Base-by-base conservation (phyloP, 2,113 vertebrate genomes). In the Onychorhynchus coronatus region DNA sequence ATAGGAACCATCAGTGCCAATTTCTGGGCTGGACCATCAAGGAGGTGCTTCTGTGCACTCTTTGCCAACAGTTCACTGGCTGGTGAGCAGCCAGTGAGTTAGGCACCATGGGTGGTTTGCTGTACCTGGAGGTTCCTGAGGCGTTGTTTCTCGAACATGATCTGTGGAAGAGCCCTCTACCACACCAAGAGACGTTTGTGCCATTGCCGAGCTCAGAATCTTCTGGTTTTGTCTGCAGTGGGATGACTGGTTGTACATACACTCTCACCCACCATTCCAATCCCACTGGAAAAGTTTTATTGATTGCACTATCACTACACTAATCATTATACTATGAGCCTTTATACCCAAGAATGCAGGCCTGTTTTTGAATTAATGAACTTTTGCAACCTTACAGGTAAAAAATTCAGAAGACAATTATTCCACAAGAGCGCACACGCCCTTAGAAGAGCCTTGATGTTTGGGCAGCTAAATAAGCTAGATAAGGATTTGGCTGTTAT, bases 61-160 rank as follows among this genome's bases (percentile, higher is more conserved):
- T 11, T 25, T 79, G 21, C 28, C 31, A 55, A 4, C 55, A 55
- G 31, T 37, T 49, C 63, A 35, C 10, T 7, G 24, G 17, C n/a
- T n/a, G n/a, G 44, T 52, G 27, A 58, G 4, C 33, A 42, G 7
- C 59, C 39, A 42, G 11, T 3, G 44, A 68, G 8, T 46, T 28
- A 47, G 49, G 6, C 0, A 2, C 11, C 70, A 12, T 6, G 25
- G 44, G 22, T 0, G 1, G 3, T 42, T 82, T 77, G 14, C 7
- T 52, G 17, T 5, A 2, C 30, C 33, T 78, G 12, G 4, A 59
- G 14, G 30, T 61, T 85, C n/a, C 42, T 88, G 19, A 14, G 11
- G 3, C 31, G 1, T 13, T 80, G 3, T 35, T 6, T 72, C 33
- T 25, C 7, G 46, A 0, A 6, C 19, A 18, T 14, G 15, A 7